Evolutionary conservation across 1,140 invertebrate genomes (phyloP), one percentile per base, ranked within the genome.

Genomic region (Neotoxoptera formosana): DNA sequence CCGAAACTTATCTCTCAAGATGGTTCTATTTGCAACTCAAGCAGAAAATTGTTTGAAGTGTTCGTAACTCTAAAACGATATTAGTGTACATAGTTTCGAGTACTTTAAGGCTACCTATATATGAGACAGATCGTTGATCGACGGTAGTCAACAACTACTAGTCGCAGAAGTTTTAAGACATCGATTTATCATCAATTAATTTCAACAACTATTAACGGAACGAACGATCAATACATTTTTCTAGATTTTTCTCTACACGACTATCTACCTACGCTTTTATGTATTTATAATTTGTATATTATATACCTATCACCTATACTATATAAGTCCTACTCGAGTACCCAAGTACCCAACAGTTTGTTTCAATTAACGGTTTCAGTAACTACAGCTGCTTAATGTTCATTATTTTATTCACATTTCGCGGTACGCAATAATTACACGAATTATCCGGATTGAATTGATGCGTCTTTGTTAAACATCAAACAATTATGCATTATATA

Each of bases 1-100:
- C 14, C 30, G 45, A 48, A 48, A 48, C 86, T 88, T n/a, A n/a
- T 88, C 87, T n/a, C 3, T 76, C 17, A 23, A 34, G 8, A 23
- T 17, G 48, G 87, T 88, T 88, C n/a, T n/a, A 48, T 88, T 88
- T 51, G 30, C 20, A 51, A 21, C 20, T 88, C 47, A 34, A 88
- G 87, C 87, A 88, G 87, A 88, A 88, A 88, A 88, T 88, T 30
- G n/a, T 48, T 88, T 88, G 53, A 34, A 53, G 53, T 48, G 47
- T 34, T 51, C 17, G 17, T 17, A 34, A 87, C 30, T 34, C n/a
- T 48, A 34, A 41, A 84, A 41, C 11, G 30, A 76, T 1, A 76
- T 76, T 34, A 4, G 60, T 34, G 21, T 53, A 23, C 51, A 53
- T 20, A 76, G 60, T 76, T 76, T n/a, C 60, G 41, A 76, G 17